Conservation (phyloP, 1,140 invertebrate species). For the Agrypnia vestita region DNA sequence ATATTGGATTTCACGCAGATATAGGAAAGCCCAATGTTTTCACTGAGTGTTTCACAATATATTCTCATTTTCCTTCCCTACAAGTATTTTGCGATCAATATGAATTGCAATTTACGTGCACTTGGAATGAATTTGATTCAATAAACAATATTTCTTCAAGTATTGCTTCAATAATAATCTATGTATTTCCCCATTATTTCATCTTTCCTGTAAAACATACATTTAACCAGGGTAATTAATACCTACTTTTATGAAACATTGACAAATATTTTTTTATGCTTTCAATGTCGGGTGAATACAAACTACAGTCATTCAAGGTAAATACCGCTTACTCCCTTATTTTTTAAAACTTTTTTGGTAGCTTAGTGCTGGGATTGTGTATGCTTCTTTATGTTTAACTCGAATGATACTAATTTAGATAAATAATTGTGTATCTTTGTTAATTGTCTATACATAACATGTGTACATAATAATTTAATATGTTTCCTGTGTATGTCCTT, state of each 20-base stretch:
- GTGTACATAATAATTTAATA: neutral
- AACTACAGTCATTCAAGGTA: conserved; percentile 62
- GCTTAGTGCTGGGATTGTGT: conserved; percentile 53
- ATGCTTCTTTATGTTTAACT: conserved; percentile 47
- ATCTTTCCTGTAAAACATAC: conserved; percentile 28
- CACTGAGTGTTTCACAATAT: no score
- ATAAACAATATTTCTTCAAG: no score
- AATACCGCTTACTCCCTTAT: conserved; percentile 57
- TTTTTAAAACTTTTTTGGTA: conserved; percentile 56
- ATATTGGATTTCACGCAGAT: neutral
- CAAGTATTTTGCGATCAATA: no score
- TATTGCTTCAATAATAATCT: neutral
- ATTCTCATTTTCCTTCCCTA: no score
- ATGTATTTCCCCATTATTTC: conserved; percentile 16
- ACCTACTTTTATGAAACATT: conserved; percentile 50
- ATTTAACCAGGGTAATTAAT: conserved; percentile 18
- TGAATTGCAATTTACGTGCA: no score
- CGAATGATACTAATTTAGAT: conserved; percentile 25
- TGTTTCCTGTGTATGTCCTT: conserved; percentile 1
- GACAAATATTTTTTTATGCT: conserved; percentile 61
- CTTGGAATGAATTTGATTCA: no score
- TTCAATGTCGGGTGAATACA: conserved; percentile 61
- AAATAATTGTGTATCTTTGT: conserved; percentile 22
- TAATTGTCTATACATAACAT: conserved; percentile 27
- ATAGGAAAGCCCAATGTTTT: neutral